Base-by-base conservation (phyloP, 2,113 vertebrate species). In the Hippocampus abdominalis region DNA sequence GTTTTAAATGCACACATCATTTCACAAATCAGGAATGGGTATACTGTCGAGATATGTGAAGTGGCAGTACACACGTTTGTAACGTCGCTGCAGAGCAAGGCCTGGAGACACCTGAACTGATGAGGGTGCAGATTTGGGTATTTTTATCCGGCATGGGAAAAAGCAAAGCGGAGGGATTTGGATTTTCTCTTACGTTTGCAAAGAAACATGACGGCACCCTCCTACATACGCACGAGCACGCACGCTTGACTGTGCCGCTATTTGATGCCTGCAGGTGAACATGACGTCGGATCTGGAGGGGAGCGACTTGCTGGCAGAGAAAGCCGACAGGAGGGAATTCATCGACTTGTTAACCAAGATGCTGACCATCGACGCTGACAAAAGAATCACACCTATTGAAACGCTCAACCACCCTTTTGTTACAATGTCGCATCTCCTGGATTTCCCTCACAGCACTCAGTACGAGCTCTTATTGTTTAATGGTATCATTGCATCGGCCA, bases 291-390 rank as follows among this genome's bases (percentile, higher is more conserved):
- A 99, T 71, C 86, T 98, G 91, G 97, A 99, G 85, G 96, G 96
- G 21, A 99, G 94, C 0, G 97, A 98, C 85, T 93, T 99, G 96
- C 86, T 99, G 91, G 96, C 95, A 32, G 97, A 99, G 86, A 98
- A 99, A 91, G 95, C 96, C 0, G 97, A 99, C 91, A 91, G 97
- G 77, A 92, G 96, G 78, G 97, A 99, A 91, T 99, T 99, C 85
- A 99, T 99, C 51, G 97, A 99, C 90, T 87, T 99, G 89, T 83
- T 99, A 61, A 99, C 97, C 88, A 98, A 98, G 92, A 99, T 99
- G 97, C 89, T 99, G 91, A 99, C 97, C 68, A 98, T 99, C 32
- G 97, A 99, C 1, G 96, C 96, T 0, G 97, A 99, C 88, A 99
- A 99, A 91, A 94, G 97, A 87, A 94, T 98, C 93, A 98, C 96